These are phyloP conservation scores for Macroramphosus scolopax DNA, from an alignment of 2,797 vertebrate genomes.

Conservation along the genomic window DNA sequence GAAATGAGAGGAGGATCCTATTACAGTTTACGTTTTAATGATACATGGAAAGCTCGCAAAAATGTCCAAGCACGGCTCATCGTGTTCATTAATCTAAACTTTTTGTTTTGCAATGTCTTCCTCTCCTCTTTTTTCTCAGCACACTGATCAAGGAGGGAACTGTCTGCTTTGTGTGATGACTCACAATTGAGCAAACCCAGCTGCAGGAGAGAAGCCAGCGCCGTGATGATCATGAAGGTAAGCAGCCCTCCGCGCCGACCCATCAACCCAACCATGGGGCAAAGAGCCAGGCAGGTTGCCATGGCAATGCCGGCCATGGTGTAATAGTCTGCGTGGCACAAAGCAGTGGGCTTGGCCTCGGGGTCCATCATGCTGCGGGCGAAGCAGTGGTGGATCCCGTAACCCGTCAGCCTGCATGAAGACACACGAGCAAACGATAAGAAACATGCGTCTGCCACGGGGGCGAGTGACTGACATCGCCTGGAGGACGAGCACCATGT, in stretches of 20 bases:
- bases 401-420: slow-evolving; percentile 86
- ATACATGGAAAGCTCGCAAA: too few relatives aligned
- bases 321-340: slow-evolving; percentile 89
- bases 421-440: too few relatives aligned
- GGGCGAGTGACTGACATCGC: too few relatives aligned
- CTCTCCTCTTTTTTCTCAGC: too few relatives aligned
- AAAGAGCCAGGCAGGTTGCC: slow-evolving; percentile 91
- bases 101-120: too few relatives aligned
- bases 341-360: slow-evolving; percentile 83
- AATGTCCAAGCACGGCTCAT: too few relatives aligned
- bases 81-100: too few relatives aligned
- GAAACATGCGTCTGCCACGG: too few relatives aligned
- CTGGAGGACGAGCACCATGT: too few relatives aligned
- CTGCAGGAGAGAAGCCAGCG: slow-evolving; percentile 91
- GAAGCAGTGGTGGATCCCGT: slow-evolving; percentile 97
- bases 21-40: too few relatives aligned
- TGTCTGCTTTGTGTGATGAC: slow-evolving; percentile 47
- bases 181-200: slow-evolving; percentile 94
- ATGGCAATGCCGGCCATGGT: slow-evolving; percentile 91
- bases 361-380: slow-evolving; percentile 92
- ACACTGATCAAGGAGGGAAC: too few relatives aligned
- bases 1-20: too few relatives aligned
- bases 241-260: slow-evolving; percentile 92
- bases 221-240: slow-evolving; percentile 96
- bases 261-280: slow-evolving; percentile 86